Base-by-base conservation (phyloP, 2,797 vertebrate species). In the Serranus cabrilla region DNA sequence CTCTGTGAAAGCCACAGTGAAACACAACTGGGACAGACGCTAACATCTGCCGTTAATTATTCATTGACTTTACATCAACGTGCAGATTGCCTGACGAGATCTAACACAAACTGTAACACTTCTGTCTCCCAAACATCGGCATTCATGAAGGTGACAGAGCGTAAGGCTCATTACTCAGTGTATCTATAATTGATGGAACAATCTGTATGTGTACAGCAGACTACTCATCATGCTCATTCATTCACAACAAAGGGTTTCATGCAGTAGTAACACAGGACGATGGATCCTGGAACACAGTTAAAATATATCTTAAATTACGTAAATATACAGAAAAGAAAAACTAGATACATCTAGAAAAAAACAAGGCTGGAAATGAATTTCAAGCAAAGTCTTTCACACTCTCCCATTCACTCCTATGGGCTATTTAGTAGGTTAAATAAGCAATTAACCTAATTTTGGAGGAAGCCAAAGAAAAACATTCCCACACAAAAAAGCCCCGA, bases 111-210 rank as follows among this genome's bases (percentile, higher is more conserved):
- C 45, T 20, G 49, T 23, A 81, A 83, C 79, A 76, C 81, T 77
- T 66, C 70, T 71, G 78, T 79, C 70, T 59, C 25, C 68, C 27
- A 5, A 62, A 81, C 56, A 68, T 21, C 9, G 65, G 50, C 59
- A 49, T 78, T 67, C 52, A 47, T 11, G 34, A 34, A 78, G 77
- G 71, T 10, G 43, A 56, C 55, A 13, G 56, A 72, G 68, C 46
- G 1, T 12, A 0, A 1, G 25, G 37, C 66, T 83, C 80, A 69
- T 75, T 4, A 3, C 73, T 83, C 83, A 43, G 12, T 3, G 25
- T 2, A 76, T 87, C 55, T 71, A 88, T 84, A 84, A 88, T 84
- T 87, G 73, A 90, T 81, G 68, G 21, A 50, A 62, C 78, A 73
- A 61, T 84, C 83, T 85, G 72, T 70, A 70, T 5, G 18, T 74